Evolutionary conservation across 2,113 vertebrate genomes (phyloP).

Genomic region (Hippocampus mohnikei): DNA sequence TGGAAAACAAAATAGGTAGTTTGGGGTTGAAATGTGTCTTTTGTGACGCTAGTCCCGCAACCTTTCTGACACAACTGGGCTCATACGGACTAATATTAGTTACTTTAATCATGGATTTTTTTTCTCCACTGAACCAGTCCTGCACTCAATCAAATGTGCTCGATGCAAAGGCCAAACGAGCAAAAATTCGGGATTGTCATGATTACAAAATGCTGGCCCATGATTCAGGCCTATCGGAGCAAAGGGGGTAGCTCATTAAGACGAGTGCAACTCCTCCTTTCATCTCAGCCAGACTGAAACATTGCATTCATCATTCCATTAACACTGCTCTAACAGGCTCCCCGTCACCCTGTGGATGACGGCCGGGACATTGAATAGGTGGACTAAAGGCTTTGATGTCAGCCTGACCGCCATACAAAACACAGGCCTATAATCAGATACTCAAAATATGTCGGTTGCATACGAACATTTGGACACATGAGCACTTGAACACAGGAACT

Average conservation of each 20-base stretch:
- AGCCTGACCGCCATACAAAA: slow-evolving; percentile 44
- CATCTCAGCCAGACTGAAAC: slow-evolving; percentile 54
- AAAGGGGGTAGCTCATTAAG: slow-evolving; percentile 42
- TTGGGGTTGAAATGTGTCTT: background rate
- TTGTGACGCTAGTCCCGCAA: background rate
- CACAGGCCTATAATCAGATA: slow-evolving; percentile 39
- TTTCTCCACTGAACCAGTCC: slow-evolving; percentile 1
- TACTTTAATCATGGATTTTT: background rate
- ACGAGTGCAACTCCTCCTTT: slow-evolving; percentile 51
- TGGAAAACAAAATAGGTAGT: background rate
- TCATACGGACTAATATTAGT: background rate
- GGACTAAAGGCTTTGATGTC: slow-evolving; percentile 55
- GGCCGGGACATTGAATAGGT: slow-evolving; percentile 54
- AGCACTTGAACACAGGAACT: slow-evolving; percentile 15
- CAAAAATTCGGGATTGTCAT: slow-evolving; percentile 29
- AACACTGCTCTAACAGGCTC: slow-evolving; percentile 49
- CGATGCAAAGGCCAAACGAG: background rate
- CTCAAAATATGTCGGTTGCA: slow-evolving; percentile 11
- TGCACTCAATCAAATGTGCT: slow-evolving; percentile 50
- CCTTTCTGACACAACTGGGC: background rate
- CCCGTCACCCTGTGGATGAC: slow-evolving; percentile 44
- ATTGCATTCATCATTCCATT: slow-evolving; percentile 66
- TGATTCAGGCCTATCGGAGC: slow-evolving; percentile 36
- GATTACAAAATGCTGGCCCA: slow-evolving; percentile 50
- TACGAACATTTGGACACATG: background rate